These are phyloP conservation scores for Lithophane socia DNA, from an alignment of 2,888 invertebrate species.

Conservation along the genomic window DNA sequence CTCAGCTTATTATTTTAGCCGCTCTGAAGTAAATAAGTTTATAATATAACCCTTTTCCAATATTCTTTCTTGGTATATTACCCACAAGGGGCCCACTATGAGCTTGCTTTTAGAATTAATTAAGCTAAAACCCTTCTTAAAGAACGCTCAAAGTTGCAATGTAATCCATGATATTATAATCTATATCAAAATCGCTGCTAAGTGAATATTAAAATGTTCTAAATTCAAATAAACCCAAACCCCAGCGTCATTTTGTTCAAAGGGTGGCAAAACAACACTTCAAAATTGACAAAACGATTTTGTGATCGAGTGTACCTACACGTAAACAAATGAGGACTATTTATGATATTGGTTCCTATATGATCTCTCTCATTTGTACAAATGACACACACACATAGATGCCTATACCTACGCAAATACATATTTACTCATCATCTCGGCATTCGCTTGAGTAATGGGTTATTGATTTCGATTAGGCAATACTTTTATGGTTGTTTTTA, in stretches of 20 bases:
- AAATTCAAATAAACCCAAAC: neutral
- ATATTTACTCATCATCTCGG: constrained; percentile 53
- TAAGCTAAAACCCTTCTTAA: constrained; percentile 20
- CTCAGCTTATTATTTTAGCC: neutral
- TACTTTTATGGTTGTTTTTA: constrained; percentile 59
- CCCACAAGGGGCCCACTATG: neutral
- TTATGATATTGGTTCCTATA: constrained; percentile 58
- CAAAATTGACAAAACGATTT: neutral
- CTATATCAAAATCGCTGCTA: neutral
- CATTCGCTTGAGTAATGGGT: constrained; percentile 60
- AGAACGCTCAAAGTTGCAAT: neutral
- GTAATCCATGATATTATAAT: constrained; percentile 3
- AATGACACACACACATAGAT: constrained; percentile 44
- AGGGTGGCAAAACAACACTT: neutral
- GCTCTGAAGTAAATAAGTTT: neutral
- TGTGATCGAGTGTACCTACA: neutral
- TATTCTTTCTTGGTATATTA: constrained; percentile 20
- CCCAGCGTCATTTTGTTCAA: neutral
- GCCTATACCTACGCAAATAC: constrained; percentile 61
- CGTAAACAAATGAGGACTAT: constrained; percentile 50
- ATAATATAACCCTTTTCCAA: constrained; percentile 19
- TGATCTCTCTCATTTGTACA: constrained; percentile 48
- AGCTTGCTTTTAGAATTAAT: constrained; percentile 18
- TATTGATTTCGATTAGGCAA: constrained; percentile 63
- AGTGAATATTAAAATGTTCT: neutral